phyloP scores from a whole-genome alignment of 2,888 invertebrate species.

The Phengaris alcon region DNA sequence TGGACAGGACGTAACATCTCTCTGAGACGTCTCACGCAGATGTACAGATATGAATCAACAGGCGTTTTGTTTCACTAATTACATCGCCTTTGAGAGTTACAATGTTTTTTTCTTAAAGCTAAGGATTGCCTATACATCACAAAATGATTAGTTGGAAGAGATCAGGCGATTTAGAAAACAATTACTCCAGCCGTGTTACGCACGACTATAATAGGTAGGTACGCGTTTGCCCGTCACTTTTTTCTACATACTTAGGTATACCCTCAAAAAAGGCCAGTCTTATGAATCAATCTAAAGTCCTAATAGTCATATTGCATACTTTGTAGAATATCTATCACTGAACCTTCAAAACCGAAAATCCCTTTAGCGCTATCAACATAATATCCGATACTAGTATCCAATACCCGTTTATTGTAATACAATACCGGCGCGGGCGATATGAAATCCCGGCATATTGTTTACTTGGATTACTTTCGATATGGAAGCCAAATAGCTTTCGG shows the following conservation, averaged over 20 bases:
- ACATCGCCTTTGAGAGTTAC: neutral
- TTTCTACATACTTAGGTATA: neutral
- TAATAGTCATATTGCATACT: neutral
- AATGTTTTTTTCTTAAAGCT: neutral
- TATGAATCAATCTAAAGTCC: neutral
- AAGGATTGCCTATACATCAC: no score
- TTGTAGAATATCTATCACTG: neutral
- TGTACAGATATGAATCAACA: neutral
- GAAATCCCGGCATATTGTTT: conserved; percentile 1
- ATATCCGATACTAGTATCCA: neutral
- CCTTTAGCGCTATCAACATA: neutral
- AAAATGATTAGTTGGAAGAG: no score
- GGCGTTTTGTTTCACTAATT: conserved; percentile 2
- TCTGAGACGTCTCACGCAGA: conserved; percentile 1
- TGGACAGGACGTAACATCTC: no score
- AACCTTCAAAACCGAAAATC: neutral
- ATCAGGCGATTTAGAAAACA: no score
- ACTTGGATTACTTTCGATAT: conserved; percentile 13
- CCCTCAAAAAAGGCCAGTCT: neutral
- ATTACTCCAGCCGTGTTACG: no score
- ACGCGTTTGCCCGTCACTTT: no score
- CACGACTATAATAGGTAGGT: no score
- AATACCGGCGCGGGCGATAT: neutral
- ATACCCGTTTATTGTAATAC: conserved; percentile 5
- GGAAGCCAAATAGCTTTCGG: conserved; percentile 20